These are phyloP conservation scores for Clamator glandarius DNA, from an alignment of 2,797 vertebrate species.

Conservation along the genomic window DNA sequence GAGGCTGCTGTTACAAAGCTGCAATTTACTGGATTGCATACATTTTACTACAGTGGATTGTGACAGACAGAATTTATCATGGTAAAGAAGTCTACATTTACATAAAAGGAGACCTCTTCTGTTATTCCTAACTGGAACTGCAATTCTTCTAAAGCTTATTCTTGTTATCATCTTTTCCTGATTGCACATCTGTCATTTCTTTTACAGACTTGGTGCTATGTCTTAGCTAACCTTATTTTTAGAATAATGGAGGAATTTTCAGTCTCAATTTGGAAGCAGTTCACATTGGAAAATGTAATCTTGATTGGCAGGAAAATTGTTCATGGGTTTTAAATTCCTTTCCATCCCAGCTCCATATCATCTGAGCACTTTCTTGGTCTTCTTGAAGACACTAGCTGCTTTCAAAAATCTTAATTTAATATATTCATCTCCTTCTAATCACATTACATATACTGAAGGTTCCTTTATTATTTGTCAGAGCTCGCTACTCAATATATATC, in stretches of 20 bases:
- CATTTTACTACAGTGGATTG: constrained; percentile 37
- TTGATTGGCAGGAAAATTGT: constrained; percentile 17
- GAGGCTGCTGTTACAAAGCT: constrained; percentile 28
- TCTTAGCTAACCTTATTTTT: constrained; percentile 56
- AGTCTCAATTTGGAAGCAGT: constrained; percentile 21
- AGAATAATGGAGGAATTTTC: constrained; percentile 50
- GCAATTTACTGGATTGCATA: constrained; percentile 27
- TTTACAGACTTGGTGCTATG: constrained; percentile 28
- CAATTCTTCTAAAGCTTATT: neutral
- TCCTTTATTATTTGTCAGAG: neutral
- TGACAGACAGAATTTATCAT: constrained; percentile 45
- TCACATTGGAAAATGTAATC: constrained; percentile 37
- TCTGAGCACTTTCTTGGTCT: neutral
- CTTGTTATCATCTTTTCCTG: constrained; percentile 29
- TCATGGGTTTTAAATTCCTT: neutral
- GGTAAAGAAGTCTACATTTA: constrained; percentile 24
- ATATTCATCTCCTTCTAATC: constrained; percentile 1
- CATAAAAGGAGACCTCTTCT: constrained; percentile 14
- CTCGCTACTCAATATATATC: neutral
- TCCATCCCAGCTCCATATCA: neutral
- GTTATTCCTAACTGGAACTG: constrained; percentile 12
- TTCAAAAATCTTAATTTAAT: constrained; percentile 12
- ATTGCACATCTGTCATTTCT: constrained; percentile 38
- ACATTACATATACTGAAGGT: neutral
- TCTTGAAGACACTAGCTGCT: neutral